Evolutionary conservation across 2,113 vertebrate genomes (phyloP), one percentile per base, ranked within the genome.

Genomic region (Trichechus manatus): DNA sequence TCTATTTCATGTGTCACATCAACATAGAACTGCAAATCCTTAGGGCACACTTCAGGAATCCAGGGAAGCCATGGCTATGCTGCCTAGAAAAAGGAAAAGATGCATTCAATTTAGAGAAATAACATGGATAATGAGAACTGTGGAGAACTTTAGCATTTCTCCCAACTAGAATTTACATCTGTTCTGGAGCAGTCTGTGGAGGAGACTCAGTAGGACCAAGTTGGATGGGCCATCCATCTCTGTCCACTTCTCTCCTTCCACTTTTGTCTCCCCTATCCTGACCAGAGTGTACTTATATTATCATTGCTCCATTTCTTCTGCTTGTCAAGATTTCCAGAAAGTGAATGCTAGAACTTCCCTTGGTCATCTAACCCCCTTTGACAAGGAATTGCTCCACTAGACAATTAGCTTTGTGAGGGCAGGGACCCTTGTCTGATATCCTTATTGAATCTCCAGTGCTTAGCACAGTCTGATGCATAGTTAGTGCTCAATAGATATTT

Each of bases 11-110:
- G 96, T 97, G 96, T 94, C 91, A 90, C 96, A 96, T 98, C 93
- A 98, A 93, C 97, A 97, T 44, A 96, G 89, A 96, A 94, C 94
- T 98, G 93, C 88, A 98, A 74, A 97, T 94, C 96, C 94, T 95
- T 75, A 17, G 85, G 90, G 96, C 82, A 68, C 93, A 75, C 22
- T 50, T 95, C 3, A 70, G 64, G 83, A 92, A 83, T 90, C 22
- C 56, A 97, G 83, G 6, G 61, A 97, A 96, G 93, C 44, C 59
- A 6, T 78, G 66, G 66, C 53, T 15, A 66, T 74, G 33, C 15
- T 89, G 84, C 95, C 66, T 61, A 33, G n/a, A 66, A 90, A 74
- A 93, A 3, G 1, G 0, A 78, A 93, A 94, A 72, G 93, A 93
- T 17, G 66, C 64, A 59, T 96, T 70, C 50, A 92, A 87, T 92